Evolutionary conservation across 2,888 invertebrate genomes (phyloP), one percentile per base, ranked within the genome.

Genomic region (Drosophila demipolita): DNA sequence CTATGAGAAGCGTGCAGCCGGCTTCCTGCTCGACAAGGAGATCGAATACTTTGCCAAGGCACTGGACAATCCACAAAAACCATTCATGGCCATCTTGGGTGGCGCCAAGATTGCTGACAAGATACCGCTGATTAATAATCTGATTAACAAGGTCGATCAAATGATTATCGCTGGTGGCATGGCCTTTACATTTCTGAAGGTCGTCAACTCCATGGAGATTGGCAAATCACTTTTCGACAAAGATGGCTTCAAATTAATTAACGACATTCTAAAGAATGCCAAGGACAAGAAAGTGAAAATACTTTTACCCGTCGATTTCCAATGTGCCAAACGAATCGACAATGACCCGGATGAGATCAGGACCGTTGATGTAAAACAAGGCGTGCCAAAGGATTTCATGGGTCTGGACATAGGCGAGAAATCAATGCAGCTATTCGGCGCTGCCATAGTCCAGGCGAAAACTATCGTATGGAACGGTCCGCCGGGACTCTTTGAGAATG

Each of bases 381-480:
- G 99, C 12, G 97, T 99, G 89, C 98, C 98, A 15, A 97, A 97
- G 70, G 98, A 97, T 53, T 96, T 96, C 95, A 96, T 99, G 96
- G 99, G 99, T 65, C 94, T 99, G 59, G 99, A 99, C 92, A 95
- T 98, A 75, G 99, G 99, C 49, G 97, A 97, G 32, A 96, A 98
- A 92, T 96, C 98, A 0, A 94, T 95, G 68, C 96, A 96, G 85
- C 90, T 95, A 0, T 99, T 99, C 83, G 94, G 95, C 8, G 96
- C 95, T 36, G 97, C 97, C 6, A 96, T 99, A 79, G 94, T 95
- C 0, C 94, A 97, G 72, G 98, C 99, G 23, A 99, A 99, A 94
- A 97, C 98, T 3, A 98, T 99, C 91, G 98, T 99, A 2, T 99
- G 99, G 99, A 99, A 99, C 93, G 99, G 99, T 96, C 99, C 99